These are phyloP conservation scores for Pocillopora meandrina DNA, from an alignment of 92 coral and sea anemone genomes.

Conservation along the genomic window DNA sequence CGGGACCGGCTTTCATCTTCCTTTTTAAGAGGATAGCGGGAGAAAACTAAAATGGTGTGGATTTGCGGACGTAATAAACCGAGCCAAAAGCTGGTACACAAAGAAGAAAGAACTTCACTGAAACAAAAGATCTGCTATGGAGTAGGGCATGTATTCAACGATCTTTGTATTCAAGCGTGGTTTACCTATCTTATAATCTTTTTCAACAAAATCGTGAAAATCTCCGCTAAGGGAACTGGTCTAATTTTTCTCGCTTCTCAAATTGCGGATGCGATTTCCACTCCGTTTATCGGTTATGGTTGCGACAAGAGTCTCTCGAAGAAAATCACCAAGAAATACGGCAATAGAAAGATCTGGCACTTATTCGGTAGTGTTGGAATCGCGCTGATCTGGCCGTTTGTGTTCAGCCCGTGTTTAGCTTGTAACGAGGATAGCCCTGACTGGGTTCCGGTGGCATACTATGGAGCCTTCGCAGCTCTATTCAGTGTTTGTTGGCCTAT, in stretches of 20 bases:
- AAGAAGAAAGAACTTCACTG: conserved; percentile 66
- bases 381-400: conserved; percentile 83
- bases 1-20: neutral
- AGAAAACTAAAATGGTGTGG: conserved; percentile 37
- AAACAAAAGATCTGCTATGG: conserved; percentile 83
- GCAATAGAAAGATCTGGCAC: conserved; percentile 89
- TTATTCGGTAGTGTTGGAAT: conserved; percentile 80
- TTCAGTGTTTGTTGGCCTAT: conserved; percentile 88
- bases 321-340: conserved; percentile 63
- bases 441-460: conserved; percentile 72
- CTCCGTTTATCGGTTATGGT: conserved; percentile 85
- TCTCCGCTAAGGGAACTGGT: conserved; percentile 74
- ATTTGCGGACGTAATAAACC: conserved; percentile 34
- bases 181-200: conserved; percentile 82
- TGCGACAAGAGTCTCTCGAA: conserved; percentile 80
- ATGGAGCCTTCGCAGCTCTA: conserved; percentile 61
- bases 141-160: conserved; percentile 91
- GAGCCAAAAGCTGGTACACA: conserved; percentile 31
- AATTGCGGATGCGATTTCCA: conserved; percentile 77
- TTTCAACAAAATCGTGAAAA: conserved; percentile 74
- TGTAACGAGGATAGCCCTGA: conserved; percentile 64
- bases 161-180: conserved; percentile 92
- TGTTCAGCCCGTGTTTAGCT: conserved; percentile 76
- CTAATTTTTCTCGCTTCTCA: conserved; percentile 81
- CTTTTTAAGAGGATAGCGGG: neutral